Base-by-base conservation (phyloP, 2,113 vertebrate genomes). In the Trematocara macrostoma region DNA sequence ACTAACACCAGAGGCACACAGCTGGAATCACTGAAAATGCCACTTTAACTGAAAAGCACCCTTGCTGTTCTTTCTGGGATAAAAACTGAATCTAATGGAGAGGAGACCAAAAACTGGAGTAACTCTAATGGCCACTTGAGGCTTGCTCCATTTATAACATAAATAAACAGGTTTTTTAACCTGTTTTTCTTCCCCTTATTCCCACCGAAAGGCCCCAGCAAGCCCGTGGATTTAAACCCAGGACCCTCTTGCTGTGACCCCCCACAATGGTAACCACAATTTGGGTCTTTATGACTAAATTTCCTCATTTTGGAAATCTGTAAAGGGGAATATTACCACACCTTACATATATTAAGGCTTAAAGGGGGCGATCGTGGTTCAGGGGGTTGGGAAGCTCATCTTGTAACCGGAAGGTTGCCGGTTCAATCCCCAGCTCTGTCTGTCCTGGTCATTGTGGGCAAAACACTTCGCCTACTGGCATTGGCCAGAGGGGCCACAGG, bases 391-490 rank as follows among this genome's bases (percentile, higher is more conserved):
- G 56, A 59, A 59, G 26, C 26, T 59, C 56, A 16, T 59, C 56
- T 59, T 31, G 26, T 10, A 59, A 31, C 56, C 0, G 2, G 29
- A 59, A 6, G 56, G 1, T 34, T 59, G 56, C 56, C 0, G 0
- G 56, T 59, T 59, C 29, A 18, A 2, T 59, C 3, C 29, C 56
- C 29, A 34, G 5, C 56, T 34, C 56, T 59, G 15, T 59, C 29
- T 59, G 2, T 34, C 29, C 1, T 34, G 29, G 15, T 34, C 2
- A 6, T 59, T 34, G 29, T 59, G 15, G 29, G 8, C 8, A 59
- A 59, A 18, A 59, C 56, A 18, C 29, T 59, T 59, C 15, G 34
- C 56, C 56, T 59, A 59, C 29, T 34, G 29, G 29, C 14, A 16
- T 16, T 16, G 56, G 23, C 52, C 52, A 49, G 15, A 49, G 47